Evolutionary conservation across 2,113 vertebrate genomes (phyloP), one percentile per base, ranked within the genome.

Genomic region (Takifugu flavidus): DNA sequence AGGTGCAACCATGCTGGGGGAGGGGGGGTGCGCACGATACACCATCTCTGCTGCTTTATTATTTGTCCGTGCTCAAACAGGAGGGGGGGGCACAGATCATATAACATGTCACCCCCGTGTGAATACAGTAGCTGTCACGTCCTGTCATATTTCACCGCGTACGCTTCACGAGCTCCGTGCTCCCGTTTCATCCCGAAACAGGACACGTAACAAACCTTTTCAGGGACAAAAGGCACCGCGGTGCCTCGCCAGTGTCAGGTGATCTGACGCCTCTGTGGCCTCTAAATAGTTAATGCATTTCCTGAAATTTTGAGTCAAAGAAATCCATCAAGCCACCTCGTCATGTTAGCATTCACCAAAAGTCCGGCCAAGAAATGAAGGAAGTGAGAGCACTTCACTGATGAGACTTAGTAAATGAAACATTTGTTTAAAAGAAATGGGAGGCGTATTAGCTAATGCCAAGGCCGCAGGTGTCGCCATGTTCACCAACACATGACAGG

Each of bases 281-380:
- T 64, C 20, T 78, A 75, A 77, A 80, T 80, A 59, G 50, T 74
- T 78, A 49, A 82, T 84, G 60, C 0, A 50, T 2, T 59, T 47
- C 56, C 29, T 51, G 57, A 63, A n/a, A n/a, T 34, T 2, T 31
- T 27, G 25, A 63, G 42, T 47, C 50, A 54, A 39, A 53, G 27
- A 59, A 46, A 62, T 25, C 31, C 42, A n/a, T 59, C 27, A 13
- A 59, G 59, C 34, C 44, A 15, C 5, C 0, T 26, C 0, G 3
- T 20, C 15, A 5, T 49, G 29, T 25, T 49, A 53, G 4, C 25
- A 14, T 42, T 1, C 55, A n/a, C 34, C 45, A 45, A 11, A 45
- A 45, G 34, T 39, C 34, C 2, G 8, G 8, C 11, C 6, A 39
- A 39, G 34, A 39, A 39, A 39, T 11, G 34, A 39, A 10, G 34